These are phyloP conservation scores for Nannoperca obscura DNA, from an alignment of 2,797 vertebrate genomes.

Conservation along the genomic window DNA sequence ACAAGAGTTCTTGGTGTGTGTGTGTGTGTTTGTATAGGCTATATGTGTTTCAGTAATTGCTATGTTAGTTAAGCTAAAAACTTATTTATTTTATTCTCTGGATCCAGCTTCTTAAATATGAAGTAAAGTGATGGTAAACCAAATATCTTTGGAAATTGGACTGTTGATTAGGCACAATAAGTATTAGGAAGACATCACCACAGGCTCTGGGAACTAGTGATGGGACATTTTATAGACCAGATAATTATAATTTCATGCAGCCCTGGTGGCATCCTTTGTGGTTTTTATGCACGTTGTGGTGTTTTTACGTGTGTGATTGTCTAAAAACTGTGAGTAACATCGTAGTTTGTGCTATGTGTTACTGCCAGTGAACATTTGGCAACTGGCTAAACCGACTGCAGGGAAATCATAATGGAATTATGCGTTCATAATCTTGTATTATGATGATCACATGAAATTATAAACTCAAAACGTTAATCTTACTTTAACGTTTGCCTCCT, in stretches of 20 bases:
- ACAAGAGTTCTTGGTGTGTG: constrained; percentile 53
- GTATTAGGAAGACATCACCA: neutral
- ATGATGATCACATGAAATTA: neutral
- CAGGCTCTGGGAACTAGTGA: neutral
- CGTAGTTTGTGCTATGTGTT: constrained; percentile 37
- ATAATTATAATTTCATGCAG: neutral
- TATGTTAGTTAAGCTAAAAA: constrained; percentile 3
- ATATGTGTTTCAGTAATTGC: constrained; percentile 10
- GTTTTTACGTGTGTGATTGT: constrained; percentile 23
- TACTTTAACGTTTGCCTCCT: constrained; percentile 22
- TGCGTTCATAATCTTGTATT: neutral
- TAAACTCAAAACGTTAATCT: neutral
- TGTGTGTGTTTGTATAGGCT: constrained; percentile 3
- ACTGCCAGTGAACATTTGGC: constrained; percentile 56
- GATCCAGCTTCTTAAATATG: neutral
- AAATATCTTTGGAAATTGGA: neutral
- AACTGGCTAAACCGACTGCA: constrained; percentile 47
- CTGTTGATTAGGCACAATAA: neutral
- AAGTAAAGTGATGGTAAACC: neutral
- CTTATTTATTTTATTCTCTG: constrained; percentile 12
- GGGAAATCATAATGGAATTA: constrained; percentile 37
- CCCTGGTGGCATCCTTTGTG: constrained; percentile 6
- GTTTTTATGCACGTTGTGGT: neutral
- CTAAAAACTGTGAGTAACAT: neutral
- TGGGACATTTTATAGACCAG: neutral